Conservation (phyloP, 2,888 invertebrate species). For the Ochlodes sylvanus region DNA sequence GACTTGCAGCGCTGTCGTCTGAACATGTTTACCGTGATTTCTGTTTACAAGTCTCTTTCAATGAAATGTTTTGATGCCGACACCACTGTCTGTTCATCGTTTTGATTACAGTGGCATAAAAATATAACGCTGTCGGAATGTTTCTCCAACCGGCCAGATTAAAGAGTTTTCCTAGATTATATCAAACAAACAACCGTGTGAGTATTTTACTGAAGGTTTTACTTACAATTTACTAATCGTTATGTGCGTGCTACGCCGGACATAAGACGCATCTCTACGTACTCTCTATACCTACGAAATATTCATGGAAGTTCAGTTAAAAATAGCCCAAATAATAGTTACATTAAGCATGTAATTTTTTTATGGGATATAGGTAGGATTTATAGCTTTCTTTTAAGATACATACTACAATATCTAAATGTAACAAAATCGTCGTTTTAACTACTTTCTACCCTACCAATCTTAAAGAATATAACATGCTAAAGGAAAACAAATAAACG, state of each 20-base stretch:
- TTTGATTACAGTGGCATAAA: background rate
- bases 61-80: background rate
- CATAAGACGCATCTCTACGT: background rate
- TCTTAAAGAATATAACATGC: no score
- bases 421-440: no score
- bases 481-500: background rate
- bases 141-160: background rate
- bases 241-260: background rate
- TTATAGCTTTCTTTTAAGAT: no score
- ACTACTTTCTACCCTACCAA: no score
- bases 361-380: no score
- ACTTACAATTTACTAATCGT: background rate
- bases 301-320: background rate
- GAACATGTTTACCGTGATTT: conserved; percentile 8
- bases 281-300: background rate
- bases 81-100: background rate
- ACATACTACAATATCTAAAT: no score
- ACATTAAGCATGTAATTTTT: no score
- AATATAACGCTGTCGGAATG: background rate
- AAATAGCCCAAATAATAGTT: background rate
- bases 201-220: background rate
- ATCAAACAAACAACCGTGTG: background rate
- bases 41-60: conserved; percentile 15
- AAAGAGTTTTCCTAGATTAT: background rate
- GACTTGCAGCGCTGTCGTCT: background rate